Evolutionary conservation across 1,140 invertebrate species (phyloP).

Genomic region (Drosophila nebulosa): DNA sequence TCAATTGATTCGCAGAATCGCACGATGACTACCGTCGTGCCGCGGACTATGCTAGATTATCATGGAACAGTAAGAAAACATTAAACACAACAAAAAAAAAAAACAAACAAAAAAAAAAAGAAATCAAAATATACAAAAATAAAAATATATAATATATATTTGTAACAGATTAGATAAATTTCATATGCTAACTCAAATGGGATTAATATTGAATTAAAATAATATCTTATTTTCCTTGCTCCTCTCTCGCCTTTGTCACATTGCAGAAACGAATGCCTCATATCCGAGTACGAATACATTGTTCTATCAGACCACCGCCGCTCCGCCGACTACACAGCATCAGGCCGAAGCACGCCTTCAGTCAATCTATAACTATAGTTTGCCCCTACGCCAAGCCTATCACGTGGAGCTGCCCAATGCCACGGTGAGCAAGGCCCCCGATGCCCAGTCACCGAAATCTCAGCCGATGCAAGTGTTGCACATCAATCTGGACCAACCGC

Average conservation of each 20-base stretch:
- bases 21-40: constrained; percentile 88
- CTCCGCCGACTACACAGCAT: constrained; percentile 67
- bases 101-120: too few species aligned
- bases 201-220: background rate
- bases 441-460: constrained; percentile 49
- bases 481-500: constrained; percentile 74
- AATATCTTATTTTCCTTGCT: background rate
- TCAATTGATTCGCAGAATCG: constrained; percentile 84
- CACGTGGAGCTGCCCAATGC: constrained; percentile 65
- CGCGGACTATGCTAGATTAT: constrained; percentile 88
- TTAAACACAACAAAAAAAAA: constrained; percentile 15
- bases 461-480: constrained; percentile 72
- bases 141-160: background rate
- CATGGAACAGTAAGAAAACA: constrained; percentile 90
- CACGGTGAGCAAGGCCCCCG: constrained; percentile 52
- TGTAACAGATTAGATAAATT: background rate
- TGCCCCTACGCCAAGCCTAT: constrained; percentile 68
- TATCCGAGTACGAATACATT: constrained; percentile 72
- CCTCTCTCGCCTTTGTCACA: background rate
- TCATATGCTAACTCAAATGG: background rate
- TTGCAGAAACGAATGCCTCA: constrained; percentile 66
- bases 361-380: constrained; percentile 63
- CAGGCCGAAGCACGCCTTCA: constrained; percentile 62
- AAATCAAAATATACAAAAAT: too few species aligned
- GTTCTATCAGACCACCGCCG: constrained; percentile 74